Evolutionary conservation across 2,888 invertebrate genomes (phyloP).

Genomic region (Drosophila acutilabella): DNA sequence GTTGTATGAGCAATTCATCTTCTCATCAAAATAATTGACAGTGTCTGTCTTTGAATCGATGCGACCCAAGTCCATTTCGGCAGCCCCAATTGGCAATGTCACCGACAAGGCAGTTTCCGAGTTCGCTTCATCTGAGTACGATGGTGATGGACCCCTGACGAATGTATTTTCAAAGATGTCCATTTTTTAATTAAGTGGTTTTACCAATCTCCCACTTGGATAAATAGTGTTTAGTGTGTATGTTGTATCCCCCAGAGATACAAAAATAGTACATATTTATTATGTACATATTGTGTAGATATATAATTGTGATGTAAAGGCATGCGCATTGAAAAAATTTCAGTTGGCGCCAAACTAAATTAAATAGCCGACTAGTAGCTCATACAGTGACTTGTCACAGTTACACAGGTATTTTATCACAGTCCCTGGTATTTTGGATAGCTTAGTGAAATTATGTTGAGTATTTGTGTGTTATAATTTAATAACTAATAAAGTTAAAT

Average conservation of each 20-base stretch:
- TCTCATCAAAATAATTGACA: constrained; percentile 74
- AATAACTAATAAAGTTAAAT: no score
- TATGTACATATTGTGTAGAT: constrained; percentile 13
- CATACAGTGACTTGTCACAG: background rate
- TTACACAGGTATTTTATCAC: background rate
- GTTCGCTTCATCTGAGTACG: constrained; percentile 83
- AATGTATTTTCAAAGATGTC: constrained; percentile 83
- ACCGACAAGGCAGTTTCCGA: constrained; percentile 82
- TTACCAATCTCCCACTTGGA: constrained; percentile 9
- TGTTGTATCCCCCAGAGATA: constrained; percentile 27
- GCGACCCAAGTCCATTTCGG: constrained; percentile 57
- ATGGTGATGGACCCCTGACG: constrained; percentile 83
- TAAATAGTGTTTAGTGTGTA: constrained; percentile 42
- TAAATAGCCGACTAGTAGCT: background rate
- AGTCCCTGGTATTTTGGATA: no score
- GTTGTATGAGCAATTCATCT: constrained; percentile 62
- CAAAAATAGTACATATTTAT: constrained; percentile 29
- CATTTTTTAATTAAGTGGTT: constrained; percentile 58
- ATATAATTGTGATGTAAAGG: constrained; percentile 11
- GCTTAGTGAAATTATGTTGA: no score
- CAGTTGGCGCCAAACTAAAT: constrained; percentile 20
- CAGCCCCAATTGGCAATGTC: constrained; percentile 73
- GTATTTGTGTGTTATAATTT: background rate
- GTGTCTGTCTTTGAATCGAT: constrained; percentile 72
- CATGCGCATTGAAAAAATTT: constrained; percentile 44